These are phyloP conservation scores for Atethmia centrago DNA, from an alignment of 2,888 invertebrate genomes.

Conservation along the genomic window DNA sequence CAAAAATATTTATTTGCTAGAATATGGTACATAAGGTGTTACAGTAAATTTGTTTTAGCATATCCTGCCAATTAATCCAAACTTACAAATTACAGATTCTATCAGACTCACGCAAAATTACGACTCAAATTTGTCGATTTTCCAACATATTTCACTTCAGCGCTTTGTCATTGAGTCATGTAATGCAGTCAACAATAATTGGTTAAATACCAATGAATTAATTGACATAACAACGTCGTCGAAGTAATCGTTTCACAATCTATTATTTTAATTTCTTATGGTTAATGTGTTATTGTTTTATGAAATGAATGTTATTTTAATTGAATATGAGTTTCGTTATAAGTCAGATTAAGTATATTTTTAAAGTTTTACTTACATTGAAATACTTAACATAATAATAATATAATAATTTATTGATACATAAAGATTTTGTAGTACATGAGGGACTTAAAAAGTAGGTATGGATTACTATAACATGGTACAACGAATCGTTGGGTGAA, in stretches of 20 bases:
- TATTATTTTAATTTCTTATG: conserved; percentile 39
- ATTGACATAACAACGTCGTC: conserved; percentile 37
- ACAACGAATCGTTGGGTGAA: no score
- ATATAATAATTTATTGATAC: no score
- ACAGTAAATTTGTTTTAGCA: no score
- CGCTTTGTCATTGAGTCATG: conserved; percentile 9
- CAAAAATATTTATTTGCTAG: no score
- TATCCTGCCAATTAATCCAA: no score
- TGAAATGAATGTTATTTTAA: conserved; percentile 4
- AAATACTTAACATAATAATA: background rate
- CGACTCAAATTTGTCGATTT: conserved; percentile 8
- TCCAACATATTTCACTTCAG: background rate
- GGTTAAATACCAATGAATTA: conserved; percentile 48
- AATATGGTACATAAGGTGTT: no score
- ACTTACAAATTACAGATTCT: no score
- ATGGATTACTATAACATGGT: no score
- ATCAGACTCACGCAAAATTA: no score
- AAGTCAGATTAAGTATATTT: background rate
- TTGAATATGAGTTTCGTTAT: background rate
- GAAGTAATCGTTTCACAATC: conserved; percentile 32
- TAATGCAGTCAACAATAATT: conserved; percentile 39
- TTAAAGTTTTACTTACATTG: background rate
- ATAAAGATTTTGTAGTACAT: no score
- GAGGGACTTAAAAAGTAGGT: no score
- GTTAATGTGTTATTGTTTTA: conserved; percentile 19